Conservation (phyloP, 1,140 invertebrate species). For the Lutraria rhynchaena region DNA sequence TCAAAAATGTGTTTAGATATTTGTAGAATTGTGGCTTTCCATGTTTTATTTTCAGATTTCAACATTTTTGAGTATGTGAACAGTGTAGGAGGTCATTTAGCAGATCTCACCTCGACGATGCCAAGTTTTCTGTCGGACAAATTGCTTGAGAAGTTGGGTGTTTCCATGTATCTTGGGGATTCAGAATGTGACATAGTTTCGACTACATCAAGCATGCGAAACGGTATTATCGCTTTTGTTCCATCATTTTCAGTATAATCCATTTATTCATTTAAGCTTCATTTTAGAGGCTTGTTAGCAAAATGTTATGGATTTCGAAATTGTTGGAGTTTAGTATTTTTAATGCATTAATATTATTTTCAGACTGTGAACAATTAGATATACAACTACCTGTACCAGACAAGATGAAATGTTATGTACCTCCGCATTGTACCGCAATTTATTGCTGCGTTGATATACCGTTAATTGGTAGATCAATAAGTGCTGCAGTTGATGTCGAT, state of each 20-base stretch:
- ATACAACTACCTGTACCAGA: conserved; percentile 16
- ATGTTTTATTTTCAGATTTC: conserved; percentile 1
- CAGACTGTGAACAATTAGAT: conserved; percentile 31
- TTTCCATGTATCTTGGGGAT: background rate
- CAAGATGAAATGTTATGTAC: conserved; percentile 29
- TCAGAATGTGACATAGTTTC: background rate
- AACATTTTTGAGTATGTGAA: background rate
- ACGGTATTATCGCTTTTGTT: background rate
- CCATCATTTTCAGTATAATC: background rate
- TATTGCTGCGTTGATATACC: conserved; percentile 49
- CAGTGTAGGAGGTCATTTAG: background rate
- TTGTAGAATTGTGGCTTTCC: no score
- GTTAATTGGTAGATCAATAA: conserved; percentile 29
- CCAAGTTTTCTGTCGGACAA: background rate
- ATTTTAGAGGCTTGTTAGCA: background rate
- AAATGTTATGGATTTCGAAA: conserved; percentile 1
- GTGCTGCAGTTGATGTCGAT: conserved; percentile 28
- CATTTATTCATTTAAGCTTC: background rate
- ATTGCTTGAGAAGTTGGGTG: conserved; percentile 6
- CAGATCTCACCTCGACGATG: background rate
- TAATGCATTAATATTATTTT: conserved; percentile 26
- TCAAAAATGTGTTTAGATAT: no score
- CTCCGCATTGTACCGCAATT: conserved; percentile 44
- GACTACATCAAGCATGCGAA: background rate
- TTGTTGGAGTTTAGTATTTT: conserved; percentile 25